Conservation (phyloP, 92 coral and sea anemone genomes). For the Paragorgia papillata region DNA sequence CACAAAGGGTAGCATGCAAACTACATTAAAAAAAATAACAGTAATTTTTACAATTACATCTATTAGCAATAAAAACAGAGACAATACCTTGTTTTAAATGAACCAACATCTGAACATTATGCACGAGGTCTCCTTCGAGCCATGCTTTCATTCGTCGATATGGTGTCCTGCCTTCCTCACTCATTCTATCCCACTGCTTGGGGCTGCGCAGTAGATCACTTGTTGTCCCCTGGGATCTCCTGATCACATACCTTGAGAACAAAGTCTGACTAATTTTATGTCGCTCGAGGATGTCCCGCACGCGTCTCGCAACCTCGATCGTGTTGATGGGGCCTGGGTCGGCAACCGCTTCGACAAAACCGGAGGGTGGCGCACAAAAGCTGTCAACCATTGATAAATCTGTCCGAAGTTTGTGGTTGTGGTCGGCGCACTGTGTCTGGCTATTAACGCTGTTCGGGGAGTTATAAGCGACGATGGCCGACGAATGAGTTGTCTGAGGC, state of each 20-base stretch:
- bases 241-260: slow-evolving; percentile 39
- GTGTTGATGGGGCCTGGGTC: slow-evolving; percentile 36
- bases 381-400: slow-evolving; percentile 37
- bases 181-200: slow-evolving; percentile 44
- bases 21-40: no score
- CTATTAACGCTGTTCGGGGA: not conserved
- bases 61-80: no score
- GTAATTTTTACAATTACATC: no score
- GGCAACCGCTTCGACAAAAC: slow-evolving; percentile 23
- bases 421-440: slow-evolving; percentile 7
- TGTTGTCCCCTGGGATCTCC: slow-evolving; percentile 42
- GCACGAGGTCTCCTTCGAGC: slow-evolving; percentile 32
- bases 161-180: slow-evolving; percentile 37
- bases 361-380: slow-evolving; percentile 43
- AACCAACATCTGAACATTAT: slow-evolving; percentile 30
- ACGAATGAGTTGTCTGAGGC: not conserved
- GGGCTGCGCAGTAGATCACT: slow-evolving; percentile 35
- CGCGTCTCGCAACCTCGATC: slow-evolving; percentile 36
- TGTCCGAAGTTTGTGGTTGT: not conserved
- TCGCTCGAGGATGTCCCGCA: slow-evolving; percentile 37
- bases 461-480: not conserved
- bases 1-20: no score
- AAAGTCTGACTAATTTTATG: slow-evolving; percentile 43
- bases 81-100: slow-evolving; percentile 35
- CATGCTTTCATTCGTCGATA: slow-evolving; percentile 43